Percentiles rank a stretch among this genome's conserved stretches.
Evolutionary conservation across 1,140 invertebrate species (phyloP).

Genomic region (Drosophila hydei): DNA sequence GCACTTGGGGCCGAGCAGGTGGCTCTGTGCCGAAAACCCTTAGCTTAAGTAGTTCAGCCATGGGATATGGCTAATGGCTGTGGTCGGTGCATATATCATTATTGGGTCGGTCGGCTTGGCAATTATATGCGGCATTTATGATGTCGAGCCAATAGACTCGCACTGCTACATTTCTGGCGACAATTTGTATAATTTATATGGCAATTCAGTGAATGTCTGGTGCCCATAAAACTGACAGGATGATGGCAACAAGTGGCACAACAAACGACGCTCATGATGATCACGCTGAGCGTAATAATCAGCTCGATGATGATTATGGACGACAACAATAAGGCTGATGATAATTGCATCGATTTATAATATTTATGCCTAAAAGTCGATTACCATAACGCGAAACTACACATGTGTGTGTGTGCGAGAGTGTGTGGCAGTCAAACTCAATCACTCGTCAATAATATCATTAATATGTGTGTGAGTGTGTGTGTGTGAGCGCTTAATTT

Average conservation of each 20-base stretch:
- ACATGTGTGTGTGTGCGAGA: background rate
- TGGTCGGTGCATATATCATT: constrained; percentile 17
- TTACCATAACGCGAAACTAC: constrained; percentile 21
- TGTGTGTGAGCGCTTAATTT: constrained; percentile 42
- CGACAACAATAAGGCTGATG: constrained; percentile 3
- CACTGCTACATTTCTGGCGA: constrained; percentile 11
- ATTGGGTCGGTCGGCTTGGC: constrained; percentile 29
- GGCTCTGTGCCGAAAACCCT: background rate
- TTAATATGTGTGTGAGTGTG: constrained; percentile 35
- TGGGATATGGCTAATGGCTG: background rate
- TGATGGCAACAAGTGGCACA: constrained; percentile 41
- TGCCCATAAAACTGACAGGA: constrained; percentile 47
- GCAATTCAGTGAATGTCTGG: constrained; percentile 61
- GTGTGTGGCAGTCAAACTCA: constrained; percentile 44
- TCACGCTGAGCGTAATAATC: constrained; percentile 13
- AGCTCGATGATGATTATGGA: background rate
- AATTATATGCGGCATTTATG: constrained; percentile 43
- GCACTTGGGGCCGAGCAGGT: constrained; percentile 8
- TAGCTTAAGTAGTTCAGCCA: background rate
- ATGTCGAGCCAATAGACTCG: background rate
- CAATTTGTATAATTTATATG: constrained; percentile 72
- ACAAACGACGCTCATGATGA: background rate
- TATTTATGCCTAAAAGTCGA: constrained; percentile 46
- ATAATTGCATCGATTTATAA: constrained; percentile 50
- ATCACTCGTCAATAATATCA: constrained; percentile 74